Percentiles rank a stretch among this genome's conserved stretches.
Evolutionary conservation across 2,113 vertebrate species (phyloP).

Genomic region (Octodon degus): DNA sequence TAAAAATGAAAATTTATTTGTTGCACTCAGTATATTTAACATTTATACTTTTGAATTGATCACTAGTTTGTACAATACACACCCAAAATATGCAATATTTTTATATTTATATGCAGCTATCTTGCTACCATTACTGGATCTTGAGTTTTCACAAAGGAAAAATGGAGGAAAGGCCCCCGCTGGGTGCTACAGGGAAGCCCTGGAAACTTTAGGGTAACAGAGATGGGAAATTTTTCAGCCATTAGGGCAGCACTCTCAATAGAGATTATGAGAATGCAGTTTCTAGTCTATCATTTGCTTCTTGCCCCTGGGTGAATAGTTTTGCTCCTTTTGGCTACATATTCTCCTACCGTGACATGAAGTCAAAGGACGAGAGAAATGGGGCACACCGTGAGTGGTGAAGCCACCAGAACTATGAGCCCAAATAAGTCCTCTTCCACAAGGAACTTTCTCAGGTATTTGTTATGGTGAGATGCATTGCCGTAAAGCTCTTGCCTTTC

Average conservation of each 20-base stretch:
- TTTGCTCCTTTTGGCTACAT: background rate
- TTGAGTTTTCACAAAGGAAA: background rate
- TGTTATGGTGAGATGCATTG: background rate
- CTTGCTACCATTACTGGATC: background rate
- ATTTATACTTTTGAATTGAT: background rate
- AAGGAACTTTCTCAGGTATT: background rate
- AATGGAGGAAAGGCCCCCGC: background rate
- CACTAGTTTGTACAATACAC: background rate
- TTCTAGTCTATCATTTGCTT: background rate
- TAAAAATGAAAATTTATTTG: background rate
- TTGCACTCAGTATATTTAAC: background rate
- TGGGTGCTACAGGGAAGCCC: background rate
- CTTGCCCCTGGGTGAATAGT: too few relatives aligned
- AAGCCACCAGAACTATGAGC: background rate
- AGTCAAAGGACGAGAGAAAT: background rate
- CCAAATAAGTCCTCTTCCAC: background rate
- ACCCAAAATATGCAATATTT: background rate
- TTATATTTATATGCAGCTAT: background rate
- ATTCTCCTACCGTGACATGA: rapidly evolving
- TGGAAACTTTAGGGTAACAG: background rate
- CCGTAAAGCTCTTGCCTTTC: background rate
- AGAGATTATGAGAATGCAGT: rapidly evolving
- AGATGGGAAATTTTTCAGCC: too few relatives aligned
- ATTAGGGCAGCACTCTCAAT: background rate
- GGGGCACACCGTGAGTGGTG: rapidly evolving